Conservation (phyloP, 1,140 invertebrate species). For the Aphaenogaster floridana region DNA sequence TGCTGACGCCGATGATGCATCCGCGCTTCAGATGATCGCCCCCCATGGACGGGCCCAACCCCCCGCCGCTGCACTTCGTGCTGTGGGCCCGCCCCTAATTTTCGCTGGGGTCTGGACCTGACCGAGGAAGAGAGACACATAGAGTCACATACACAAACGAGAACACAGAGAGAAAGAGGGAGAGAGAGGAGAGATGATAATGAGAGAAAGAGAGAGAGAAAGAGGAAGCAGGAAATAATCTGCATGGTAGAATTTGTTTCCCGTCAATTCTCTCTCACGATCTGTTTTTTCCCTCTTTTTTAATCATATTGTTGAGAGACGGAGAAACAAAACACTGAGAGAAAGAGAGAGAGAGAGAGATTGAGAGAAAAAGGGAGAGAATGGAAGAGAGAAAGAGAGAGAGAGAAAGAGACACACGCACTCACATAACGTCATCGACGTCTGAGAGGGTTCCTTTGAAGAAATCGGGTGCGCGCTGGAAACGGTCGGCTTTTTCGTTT, state of each 20-base stretch:
- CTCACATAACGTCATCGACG: conserved; percentile 70
- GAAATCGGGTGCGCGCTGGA: conserved; percentile 68
- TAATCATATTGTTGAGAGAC: conserved; percentile 62
- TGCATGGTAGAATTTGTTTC: conserved; percentile 50
- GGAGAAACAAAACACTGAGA: conserved; percentile 7
- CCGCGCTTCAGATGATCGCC: conserved; percentile 93
- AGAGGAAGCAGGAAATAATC: conserved; percentile 33
- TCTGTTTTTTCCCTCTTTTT: conserved; percentile 73
- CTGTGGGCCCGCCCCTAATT: conserved; percentile 86
- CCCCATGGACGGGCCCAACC: conserved; percentile 85
- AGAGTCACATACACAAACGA: conserved; percentile 28
- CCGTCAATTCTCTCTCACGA: conserved; percentile 69
- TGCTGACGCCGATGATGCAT: conserved; percentile 91
- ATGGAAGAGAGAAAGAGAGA: conserved; percentile 19
- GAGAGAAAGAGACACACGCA: conserved; percentile 61
- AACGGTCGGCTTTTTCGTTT: conserved; percentile 66
- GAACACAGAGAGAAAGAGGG: conserved; percentile 49
- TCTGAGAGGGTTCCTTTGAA: conserved; percentile 68
- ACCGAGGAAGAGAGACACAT: conserved; percentile 70
- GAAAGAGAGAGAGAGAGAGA: conserved; percentile 37
- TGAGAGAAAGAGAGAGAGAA: conserved; percentile 18
- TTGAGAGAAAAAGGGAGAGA: conserved; percentile 5
- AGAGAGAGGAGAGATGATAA: conserved; percentile 1
- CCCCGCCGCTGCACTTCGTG: conserved; percentile 86
- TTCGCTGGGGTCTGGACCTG: conserved; percentile 77